These are phyloP conservation scores for Coreoperca whiteheadi DNA, from an alignment of 2,113 vertebrate species.

Conservation along the genomic window DNA sequence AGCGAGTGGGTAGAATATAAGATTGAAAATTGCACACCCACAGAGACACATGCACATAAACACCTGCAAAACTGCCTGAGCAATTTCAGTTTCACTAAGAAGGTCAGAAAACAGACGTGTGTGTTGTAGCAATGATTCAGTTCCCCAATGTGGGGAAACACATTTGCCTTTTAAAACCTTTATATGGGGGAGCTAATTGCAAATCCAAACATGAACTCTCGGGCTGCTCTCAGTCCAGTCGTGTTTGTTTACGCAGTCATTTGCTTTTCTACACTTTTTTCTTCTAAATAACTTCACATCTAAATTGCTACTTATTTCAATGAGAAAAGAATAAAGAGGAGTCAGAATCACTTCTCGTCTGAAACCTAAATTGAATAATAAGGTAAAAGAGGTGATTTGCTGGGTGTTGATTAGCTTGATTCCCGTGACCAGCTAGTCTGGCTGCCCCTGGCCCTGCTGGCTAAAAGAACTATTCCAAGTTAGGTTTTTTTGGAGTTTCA, in stretches of 20 bases:
- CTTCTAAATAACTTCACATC: conserved; percentile 12
- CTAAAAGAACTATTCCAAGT: not conserved
- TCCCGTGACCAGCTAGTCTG: not conserved
- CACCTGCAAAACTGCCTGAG: conserved; percentile 59
- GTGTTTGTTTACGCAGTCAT: conserved; percentile 10
- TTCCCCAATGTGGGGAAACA: conserved; percentile 50
- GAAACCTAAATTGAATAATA: not conserved
- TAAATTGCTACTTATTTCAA: conserved; percentile 26
- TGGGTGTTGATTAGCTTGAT: not conserved
- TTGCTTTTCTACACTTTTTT: not conserved
- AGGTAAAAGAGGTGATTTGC: not conserved
- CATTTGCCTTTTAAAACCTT: conserved; percentile 61
- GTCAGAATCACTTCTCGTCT: not conserved
- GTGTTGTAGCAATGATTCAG: conserved; percentile 52
- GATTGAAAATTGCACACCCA: conserved; percentile 59
- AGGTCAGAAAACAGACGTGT: conserved; percentile 59
- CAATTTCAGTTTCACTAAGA: conserved; percentile 57
- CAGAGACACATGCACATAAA: conserved; percentile 56
- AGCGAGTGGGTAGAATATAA: conserved; percentile 67
- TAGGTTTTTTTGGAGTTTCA: not conserved
- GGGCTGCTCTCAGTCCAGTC: conserved; percentile 24
- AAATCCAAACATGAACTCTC: conserved; percentile 57
- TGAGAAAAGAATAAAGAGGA: conserved; percentile 19
- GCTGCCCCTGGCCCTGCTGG: not conserved
- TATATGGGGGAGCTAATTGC: conserved; percentile 52